Evolutionary conservation across 2,888 invertebrate species (phyloP).

Genomic region (Melieria omissa): DNA sequence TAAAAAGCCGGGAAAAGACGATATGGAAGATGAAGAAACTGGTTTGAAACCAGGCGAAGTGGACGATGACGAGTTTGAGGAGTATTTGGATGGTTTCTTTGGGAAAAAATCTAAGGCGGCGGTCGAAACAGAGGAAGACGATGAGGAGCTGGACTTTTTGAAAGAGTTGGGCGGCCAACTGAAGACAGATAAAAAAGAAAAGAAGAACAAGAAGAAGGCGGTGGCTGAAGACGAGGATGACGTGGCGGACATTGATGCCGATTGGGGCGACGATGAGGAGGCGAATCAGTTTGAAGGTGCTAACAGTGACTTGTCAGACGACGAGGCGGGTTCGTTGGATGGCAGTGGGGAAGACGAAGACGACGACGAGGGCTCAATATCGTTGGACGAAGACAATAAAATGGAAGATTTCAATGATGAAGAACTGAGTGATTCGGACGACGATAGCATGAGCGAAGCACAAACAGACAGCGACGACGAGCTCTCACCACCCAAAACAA

Average conservation of each 20-base stretch:
- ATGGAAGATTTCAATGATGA: slow-evolving; percentile 46
- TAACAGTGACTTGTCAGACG: slow-evolving; percentile 66
- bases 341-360: slow-evolving; percentile 52
- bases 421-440: slow-evolving; percentile 55
- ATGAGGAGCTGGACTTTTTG: slow-evolving; percentile 75
- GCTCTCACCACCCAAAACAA: slow-evolving; percentile 52
- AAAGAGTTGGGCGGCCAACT: slow-evolving; percentile 73
- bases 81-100: slow-evolving; percentile 68
- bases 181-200: slow-evolving; percentile 50
- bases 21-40: slow-evolving; percentile 69
- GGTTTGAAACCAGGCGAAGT: slow-evolving; percentile 78
- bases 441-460: slow-evolving; percentile 54
- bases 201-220: slow-evolving; percentile 55
- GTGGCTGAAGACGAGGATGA: slow-evolving; percentile 55
- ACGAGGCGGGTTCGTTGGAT: slow-evolving; percentile 58
- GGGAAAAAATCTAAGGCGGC: slow-evolving; percentile 70
- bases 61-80: slow-evolving; percentile 70
- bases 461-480: slow-evolving; percentile 47
- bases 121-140: slow-evolving; percentile 67
- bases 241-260: slow-evolving; percentile 57
- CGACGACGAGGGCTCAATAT: slow-evolving; percentile 48
- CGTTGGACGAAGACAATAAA: slow-evolving; percentile 45
- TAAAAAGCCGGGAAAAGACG: slow-evolving; percentile 55
- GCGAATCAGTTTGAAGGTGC: slow-evolving; percentile 57
- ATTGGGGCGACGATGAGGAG: slow-evolving; percentile 63